Base-by-base conservation (phyloP, 2,888 invertebrate species). In the Apantesis nais region DNA sequence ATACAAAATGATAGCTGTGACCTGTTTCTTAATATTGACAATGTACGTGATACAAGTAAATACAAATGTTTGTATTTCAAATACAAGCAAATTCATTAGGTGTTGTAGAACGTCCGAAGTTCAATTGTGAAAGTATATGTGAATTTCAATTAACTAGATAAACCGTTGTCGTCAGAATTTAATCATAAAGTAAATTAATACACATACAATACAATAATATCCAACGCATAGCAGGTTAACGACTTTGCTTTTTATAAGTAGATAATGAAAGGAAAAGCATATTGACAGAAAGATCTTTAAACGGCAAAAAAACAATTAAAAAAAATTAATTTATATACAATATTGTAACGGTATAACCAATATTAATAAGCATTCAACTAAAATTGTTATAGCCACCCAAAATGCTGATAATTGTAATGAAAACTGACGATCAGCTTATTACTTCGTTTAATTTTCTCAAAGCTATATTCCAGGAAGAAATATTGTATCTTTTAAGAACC, bases 81-180 rank as follows among this genome's bases (percentile, higher is more conserved):
- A 62, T 37, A 64, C 48, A 11, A 64, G 44, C 31, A 5, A 29
- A 25, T 41, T 63, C 16, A 25, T 63, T 41, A 29, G 25, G 41
- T 29, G 16, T 14, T 16, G 41, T 25, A 44, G 55, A 55, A 25
- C 25, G 25, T 25, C 4, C 25, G 55, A 25, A 55, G 55, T 25
- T 55, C 55, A 55, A 55, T 55, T 25, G 55, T 55, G 14, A 25
- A 55, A 55, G 25, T 55, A 55, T 55, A 25, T 25, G 55, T 55
- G 55, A 55, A 55, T 55, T 55, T 55, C 55, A 55, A 55, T 55
- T 55, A 55, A 3, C 55, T 55, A 55, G 55, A 55, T 25, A 55
- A 55, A 55, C 12, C 14, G 12, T 25, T 55, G 25, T 55, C 55
- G 12, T 55, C 55, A 55, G 55, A 25, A 55, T 5, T 55, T 25